Percentiles rank a stretch among this genome's conserved stretches.
Conservation (phyloP, 23 tunicate genomes). For the Ciona savignyi region DNA sequence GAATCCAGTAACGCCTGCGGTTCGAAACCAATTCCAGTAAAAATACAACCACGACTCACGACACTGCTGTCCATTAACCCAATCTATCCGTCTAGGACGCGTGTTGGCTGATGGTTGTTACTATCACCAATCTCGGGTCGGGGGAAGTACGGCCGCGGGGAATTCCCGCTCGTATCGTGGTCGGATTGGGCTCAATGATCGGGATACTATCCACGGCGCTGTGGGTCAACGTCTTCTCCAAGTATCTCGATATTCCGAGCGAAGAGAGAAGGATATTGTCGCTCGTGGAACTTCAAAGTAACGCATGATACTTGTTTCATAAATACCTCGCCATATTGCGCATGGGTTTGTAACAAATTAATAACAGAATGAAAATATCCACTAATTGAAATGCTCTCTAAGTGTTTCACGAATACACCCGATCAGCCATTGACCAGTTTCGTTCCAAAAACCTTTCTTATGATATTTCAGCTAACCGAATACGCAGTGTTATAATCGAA, state of each 20-base stretch:
- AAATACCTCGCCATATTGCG: neutral
- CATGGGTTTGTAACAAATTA: neutral
- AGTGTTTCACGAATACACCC: no score
- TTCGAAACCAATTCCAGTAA: no score
- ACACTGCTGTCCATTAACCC: no score
- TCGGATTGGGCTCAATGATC: conserved; percentile 39
- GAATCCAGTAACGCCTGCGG: no score
- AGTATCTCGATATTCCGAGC: conserved; percentile 38
- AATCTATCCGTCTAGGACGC: conserved; percentile 21
- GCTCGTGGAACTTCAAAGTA: conserved; percentile 36
- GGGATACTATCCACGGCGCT: conserved; percentile 41
- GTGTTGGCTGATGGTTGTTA: conserved; percentile 49
- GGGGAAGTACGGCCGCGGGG: conserved; percentile 45
- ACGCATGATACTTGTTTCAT: neutral
- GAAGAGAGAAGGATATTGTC: conserved; percentile 41
- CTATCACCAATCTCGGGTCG: conserved; percentile 47
- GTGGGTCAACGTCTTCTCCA: conserved; percentile 52
- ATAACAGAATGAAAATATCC: no score
- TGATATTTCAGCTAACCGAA: no score
- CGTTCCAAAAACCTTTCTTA: no score
- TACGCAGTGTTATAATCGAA: no score
- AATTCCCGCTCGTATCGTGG: conserved; percentile 25
- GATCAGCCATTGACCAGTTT: no score
- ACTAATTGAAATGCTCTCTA: no score
- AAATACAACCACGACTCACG: no score